Evolutionary conservation across 2,888 invertebrate species (phyloP), one percentile per base, ranked within the genome.

Genomic region (Crepidodera aurea): DNA sequence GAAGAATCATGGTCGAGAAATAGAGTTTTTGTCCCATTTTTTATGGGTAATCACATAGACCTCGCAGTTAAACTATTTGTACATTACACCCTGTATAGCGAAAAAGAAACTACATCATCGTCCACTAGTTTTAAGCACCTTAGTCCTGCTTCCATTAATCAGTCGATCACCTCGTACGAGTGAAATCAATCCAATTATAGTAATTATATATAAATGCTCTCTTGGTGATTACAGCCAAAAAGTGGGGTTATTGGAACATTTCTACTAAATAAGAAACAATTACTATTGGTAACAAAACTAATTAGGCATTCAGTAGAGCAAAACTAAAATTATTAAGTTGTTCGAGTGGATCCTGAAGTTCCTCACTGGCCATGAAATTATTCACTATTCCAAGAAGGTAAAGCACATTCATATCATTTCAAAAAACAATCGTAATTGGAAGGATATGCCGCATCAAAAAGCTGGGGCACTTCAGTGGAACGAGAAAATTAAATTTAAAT

Each of bases 321-420:
- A 59, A 64, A 69, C 66, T 57, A 69, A 69, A 72, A 70, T 70
- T 65, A 66, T 57, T 64, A 54, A 54, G 42, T 29, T 12, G 44
- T 32, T 54, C 42, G 8, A 44, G 54, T 29, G 16, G 65, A 66
- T 69, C 68, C 69, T 68, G 62, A 59, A 60, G 65, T 65, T 56
- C 67, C 64, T 73, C 73, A 73, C 58, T 73, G 71, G 60, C 69
- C 73, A 71, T 64, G 72, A 74, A 73, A 73, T 73, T 72, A 73
- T 72, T 69, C 73, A 65, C 61, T 44, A 51, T 62, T 66, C 40
- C 2, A 40, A 40, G 40, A 40, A 40, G 16, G 40, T 40, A 40
- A 6, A 13, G 40, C 40, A 40, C 40, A 40, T 13, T 12, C 18
- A 40, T 18, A 40, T 10, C 13, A 37, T 3, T 15, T 2, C 37